A percentile compares a stretch with the other conserved stretches of the same genome.
phyloP scores from a whole-genome alignment of 2,113 vertebrate species.

The Rhinogobius similis region DNA sequence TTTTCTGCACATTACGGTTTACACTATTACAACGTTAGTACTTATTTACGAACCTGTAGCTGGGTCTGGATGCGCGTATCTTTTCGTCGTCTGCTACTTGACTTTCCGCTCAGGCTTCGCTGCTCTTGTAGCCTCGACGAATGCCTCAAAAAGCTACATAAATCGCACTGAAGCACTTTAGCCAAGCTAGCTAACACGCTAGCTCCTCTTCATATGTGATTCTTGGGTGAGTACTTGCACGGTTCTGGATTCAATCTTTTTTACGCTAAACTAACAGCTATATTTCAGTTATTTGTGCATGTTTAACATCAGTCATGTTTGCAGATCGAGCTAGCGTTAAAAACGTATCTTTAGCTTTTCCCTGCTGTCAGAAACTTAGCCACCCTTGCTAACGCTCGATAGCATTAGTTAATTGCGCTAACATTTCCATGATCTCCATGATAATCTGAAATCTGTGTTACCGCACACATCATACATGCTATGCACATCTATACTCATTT shows the following conservation, averaged over 20 bases:
- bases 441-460: background rate
- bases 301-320: background rate
- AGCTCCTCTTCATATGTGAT: conserved; percentile 84
- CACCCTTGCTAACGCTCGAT: conserved; percentile 34
- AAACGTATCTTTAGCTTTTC: conserved; percentile 33
- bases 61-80: conserved; percentile 63
- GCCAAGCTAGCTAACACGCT: conserved; percentile 73
- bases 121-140: conserved; percentile 81
- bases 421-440: conserved; percentile 24
- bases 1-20: conserved; percentile 74
- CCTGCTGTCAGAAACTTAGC: conserved; percentile 46
- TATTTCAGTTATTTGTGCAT: background rate
- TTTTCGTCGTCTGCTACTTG: conserved; percentile 68
- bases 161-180: conserved; percentile 99
- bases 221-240: conserved; percentile 84
- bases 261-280: background rate
- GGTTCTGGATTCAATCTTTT: fast-evolving
- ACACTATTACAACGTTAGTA: conserved; percentile 67
- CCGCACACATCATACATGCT: background rate
- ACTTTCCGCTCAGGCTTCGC: conserved; percentile 82
- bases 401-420: conserved; percentile 28
- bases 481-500: background rate
- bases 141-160: conserved; percentile 90
- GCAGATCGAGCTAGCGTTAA: conserved; percentile 11
- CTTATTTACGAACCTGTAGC: conserved; percentile 65